A percentile compares a stretch with the other conserved stretches of the same genome.
Conservation (phyloP, 2,113 vertebrate genomes). For the Paraplagusia blochii region DNA sequence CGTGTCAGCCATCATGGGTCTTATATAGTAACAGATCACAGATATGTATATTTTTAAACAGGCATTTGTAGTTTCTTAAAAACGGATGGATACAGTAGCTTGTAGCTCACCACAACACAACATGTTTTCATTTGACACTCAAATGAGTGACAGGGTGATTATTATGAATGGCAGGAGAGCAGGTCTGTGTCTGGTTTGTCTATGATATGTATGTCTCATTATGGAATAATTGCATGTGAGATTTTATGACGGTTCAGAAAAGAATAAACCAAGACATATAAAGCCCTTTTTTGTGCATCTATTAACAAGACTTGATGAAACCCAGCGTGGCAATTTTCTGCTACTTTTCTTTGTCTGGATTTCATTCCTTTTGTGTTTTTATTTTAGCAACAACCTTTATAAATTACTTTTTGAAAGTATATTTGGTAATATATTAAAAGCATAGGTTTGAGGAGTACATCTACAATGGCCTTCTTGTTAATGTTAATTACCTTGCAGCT, state of each 20-base stretch:
- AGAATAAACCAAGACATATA: background rate
- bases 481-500: too few species aligned
- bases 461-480: too few species aligned
- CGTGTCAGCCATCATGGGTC: background rate
- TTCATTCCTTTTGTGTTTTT: too few species aligned
- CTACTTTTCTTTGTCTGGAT: too few species aligned
- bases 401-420: too few species aligned
- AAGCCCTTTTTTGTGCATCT: background rate
- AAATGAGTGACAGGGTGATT: background rate
- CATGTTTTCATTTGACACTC: background rate
- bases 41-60: background rate
- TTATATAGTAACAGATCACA: background rate
- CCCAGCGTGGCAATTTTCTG: too few species aligned
- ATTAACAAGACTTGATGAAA: too few species aligned
- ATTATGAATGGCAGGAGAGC: background rate
- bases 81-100: background rate
- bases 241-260: background rate
- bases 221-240: background rate
- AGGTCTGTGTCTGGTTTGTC: background rate
- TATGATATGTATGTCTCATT: background rate
- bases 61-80: background rate
- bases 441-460: too few species aligned
- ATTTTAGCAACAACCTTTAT: too few species aligned
- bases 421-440: too few species aligned
- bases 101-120: background rate